Conservation (phyloP, 1,140 invertebrate species). For the Drosophila lowei region DNA sequence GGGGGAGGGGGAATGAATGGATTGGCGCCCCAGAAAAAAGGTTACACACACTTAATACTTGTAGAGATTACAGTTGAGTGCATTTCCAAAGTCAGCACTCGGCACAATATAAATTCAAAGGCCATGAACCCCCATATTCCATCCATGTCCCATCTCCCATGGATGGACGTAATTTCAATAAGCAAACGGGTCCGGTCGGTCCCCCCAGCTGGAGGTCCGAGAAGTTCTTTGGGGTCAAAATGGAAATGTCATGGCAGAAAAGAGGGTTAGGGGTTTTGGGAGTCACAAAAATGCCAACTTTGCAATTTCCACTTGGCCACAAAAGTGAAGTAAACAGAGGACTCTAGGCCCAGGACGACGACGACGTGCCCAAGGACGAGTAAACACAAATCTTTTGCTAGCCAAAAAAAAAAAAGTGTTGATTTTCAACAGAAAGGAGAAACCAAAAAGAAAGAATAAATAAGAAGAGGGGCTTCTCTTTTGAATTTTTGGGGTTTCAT, state of each 20-base stretch:
- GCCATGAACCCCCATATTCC: slow-evolving; percentile 24
- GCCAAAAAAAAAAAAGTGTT: slow-evolving; percentile 43
- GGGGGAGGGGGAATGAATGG: not conserved
- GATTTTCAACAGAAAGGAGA: slow-evolving; percentile 43
- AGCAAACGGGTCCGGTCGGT: slow-evolving; percentile 12
- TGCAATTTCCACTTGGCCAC: slow-evolving; percentile 61
- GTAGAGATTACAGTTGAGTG: slow-evolving; percentile 70
- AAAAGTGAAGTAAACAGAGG: slow-evolving; percentile 61
- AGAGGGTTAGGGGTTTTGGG: slow-evolving; percentile 3
- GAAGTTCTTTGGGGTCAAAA: slow-evolving; percentile 50
- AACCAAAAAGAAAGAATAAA: slow-evolving; percentile 22
- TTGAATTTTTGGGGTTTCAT: slow-evolving; percentile 40
- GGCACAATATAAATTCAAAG: slow-evolving; percentile 74
- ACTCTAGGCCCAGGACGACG: slow-evolving; percentile 31
- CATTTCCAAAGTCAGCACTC: slow-evolving; percentile 73
- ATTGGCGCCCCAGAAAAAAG: slow-evolving; percentile 22
- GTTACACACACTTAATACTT: slow-evolving; percentile 64
- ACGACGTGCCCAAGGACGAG: slow-evolving; percentile 18
- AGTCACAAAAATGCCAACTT: slow-evolving; percentile 59
- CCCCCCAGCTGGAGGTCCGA: slow-evolving; percentile 64
- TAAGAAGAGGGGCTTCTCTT: slow-evolving; percentile 28
- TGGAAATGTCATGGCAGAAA: slow-evolving; percentile 58
- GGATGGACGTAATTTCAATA: slow-evolving; percentile 62
- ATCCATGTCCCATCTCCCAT: slow-evolving; percentile 12
- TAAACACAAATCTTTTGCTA: slow-evolving; percentile 36